Conservation (phyloP, 2,888 invertebrate genomes). For the Mesorhabditis belari region DNA sequence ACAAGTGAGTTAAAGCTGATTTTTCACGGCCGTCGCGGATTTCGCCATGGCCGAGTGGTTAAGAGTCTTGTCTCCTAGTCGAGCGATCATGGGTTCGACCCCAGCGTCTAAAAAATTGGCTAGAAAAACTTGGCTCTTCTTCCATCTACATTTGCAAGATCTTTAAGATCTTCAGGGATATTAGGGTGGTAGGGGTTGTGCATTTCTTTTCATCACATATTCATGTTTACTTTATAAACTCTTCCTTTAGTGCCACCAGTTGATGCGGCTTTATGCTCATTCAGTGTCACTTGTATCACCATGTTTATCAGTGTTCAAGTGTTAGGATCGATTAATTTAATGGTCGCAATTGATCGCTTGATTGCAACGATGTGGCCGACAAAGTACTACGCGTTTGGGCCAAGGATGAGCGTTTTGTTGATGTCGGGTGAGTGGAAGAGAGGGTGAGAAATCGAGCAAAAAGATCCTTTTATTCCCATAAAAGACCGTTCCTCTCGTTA, state of each 20-base stretch:
- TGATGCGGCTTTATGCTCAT: not conserved
- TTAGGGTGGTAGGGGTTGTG: too few relatives aligned
- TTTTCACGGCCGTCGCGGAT: too few relatives aligned
- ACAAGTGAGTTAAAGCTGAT: not conserved
- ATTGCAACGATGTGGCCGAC: not conserved
- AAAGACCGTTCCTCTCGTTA: too few relatives aligned
- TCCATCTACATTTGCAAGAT: too few relatives aligned
- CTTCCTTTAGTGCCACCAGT: not conserved
- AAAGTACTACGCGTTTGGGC: not conserved
- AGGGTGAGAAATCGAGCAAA: slow-evolving; percentile 1
- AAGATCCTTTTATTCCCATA: too few relatives aligned
- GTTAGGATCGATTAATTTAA: not conserved
- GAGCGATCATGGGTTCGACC: too few relatives aligned
- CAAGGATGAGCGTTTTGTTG: not conserved
- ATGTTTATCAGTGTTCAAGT: not conserved
- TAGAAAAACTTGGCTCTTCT: too few relatives aligned
- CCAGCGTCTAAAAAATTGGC: too few relatives aligned
- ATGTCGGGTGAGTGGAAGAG: slow-evolving; percentile 1
- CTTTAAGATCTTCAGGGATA: too few relatives aligned
- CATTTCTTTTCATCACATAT: too few relatives aligned
- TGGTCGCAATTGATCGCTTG: not conserved
- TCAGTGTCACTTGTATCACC: not conserved
- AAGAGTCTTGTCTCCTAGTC: too few relatives aligned
- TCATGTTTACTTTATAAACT: not conserved
- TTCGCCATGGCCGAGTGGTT: too few relatives aligned